These are phyloP conservation scores for Lepidochrysops patricia DNA, from an alignment of 2,888 invertebrate genomes.

Conservation along the genomic window DNA sequence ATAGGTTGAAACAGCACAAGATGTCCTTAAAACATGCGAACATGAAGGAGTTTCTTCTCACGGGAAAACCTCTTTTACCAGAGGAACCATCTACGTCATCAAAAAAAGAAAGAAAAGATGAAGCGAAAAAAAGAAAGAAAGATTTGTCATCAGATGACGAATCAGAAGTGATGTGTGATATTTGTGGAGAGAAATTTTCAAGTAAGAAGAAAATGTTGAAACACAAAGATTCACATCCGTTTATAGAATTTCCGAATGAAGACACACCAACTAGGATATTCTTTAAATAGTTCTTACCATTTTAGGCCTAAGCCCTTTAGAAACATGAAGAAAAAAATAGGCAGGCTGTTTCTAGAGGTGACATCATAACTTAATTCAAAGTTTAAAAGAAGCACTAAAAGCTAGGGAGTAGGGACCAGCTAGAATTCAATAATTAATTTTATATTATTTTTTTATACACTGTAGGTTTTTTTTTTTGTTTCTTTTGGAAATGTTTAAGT, in stretches of 20 bases:
- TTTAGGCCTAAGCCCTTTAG: background rate
- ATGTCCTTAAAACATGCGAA: conserved; percentile 52
- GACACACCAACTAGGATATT: conserved; percentile 68
- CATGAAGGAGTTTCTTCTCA: conserved; percentile 55
- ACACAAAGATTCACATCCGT: conserved; percentile 65
- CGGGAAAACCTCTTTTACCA: conserved; percentile 43
- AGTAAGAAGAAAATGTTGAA: conserved; percentile 50
- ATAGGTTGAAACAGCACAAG: conserved; percentile 56
- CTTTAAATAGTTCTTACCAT: conserved; percentile 54
- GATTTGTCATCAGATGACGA: conserved; percentile 22
- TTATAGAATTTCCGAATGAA: conserved; percentile 65
- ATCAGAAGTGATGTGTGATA: conserved; percentile 46
- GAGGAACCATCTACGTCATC: conserved; percentile 40
- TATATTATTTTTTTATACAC: background rate
- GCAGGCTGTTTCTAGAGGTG: background rate
- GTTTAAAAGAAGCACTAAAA: background rate
- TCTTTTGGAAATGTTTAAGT: background rate
- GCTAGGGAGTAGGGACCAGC: background rate
- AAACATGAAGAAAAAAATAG: background rate
- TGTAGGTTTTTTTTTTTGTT: background rate
- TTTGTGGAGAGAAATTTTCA: conserved; percentile 57
- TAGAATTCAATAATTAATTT: background rate
- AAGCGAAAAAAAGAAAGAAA: conserved; percentile 36
- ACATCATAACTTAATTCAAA: background rate
- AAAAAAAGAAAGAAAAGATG: conserved; percentile 18